These are phyloP conservation scores for Melieria crassipennis DNA, from an alignment of 2,888 invertebrate genomes.

Conservation along the genomic window DNA sequence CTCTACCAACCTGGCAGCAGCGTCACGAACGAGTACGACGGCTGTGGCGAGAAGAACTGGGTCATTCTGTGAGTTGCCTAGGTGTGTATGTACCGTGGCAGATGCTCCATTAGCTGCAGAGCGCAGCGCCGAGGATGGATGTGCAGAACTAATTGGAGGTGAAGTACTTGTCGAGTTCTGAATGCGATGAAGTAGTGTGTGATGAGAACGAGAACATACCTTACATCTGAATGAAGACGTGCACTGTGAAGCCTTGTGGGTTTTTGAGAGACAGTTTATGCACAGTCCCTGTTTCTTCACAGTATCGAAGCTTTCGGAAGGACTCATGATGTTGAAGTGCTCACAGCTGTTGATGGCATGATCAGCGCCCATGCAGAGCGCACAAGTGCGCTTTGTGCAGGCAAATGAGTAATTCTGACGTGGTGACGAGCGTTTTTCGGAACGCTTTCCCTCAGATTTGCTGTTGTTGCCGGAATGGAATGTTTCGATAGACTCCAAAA, in stretches of 20 bases:
- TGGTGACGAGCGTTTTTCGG: neutral
- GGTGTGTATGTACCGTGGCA: neutral
- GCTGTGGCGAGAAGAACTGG: constrained; percentile 32
- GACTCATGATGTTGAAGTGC: neutral
- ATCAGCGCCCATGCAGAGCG: constrained; percentile 7
- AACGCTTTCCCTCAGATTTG: neutral
- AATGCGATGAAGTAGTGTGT: neutral
- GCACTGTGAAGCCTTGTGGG: neutral
- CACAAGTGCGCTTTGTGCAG: constrained; percentile 7
- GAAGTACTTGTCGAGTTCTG: neutral
- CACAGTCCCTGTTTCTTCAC: neutral
- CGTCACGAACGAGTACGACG: constrained; percentile 27
- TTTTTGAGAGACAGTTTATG: constrained; percentile 17
- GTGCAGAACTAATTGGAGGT: neutral
- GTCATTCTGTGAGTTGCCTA: neutral
- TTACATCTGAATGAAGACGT: constrained; percentile 12
- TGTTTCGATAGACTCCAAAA: constrained; percentile 15
- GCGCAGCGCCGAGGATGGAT: neutral
- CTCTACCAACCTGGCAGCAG: constrained; percentile 29
- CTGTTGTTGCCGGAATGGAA: no score
- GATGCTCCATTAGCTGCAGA: neutral
- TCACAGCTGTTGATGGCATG: neutral
- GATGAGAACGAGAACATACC: constrained; percentile 6
- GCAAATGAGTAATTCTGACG: constrained; percentile 10
- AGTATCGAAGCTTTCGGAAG: neutral